Conservation (phyloP, 1,140 invertebrate genomes). For the Tyrophagus putrescentiae region DNA sequence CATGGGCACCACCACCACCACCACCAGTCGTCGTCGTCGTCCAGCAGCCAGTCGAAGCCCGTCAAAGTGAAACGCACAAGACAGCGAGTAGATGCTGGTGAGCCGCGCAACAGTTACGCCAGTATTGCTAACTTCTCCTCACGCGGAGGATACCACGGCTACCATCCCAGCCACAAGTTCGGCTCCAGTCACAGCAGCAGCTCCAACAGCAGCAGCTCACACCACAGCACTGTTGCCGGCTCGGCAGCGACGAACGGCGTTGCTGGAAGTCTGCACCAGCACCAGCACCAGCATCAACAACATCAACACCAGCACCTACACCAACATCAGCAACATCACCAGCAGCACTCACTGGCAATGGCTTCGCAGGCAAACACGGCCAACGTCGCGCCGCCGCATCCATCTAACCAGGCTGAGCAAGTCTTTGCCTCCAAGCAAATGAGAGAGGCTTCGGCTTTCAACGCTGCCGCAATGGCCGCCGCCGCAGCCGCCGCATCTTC, state of each 20-base stretch:
- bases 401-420: not conserved
- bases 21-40: constrained; percentile 36
- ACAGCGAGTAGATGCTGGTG: constrained; percentile 82
- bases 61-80: constrained; percentile 76
- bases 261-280: not conserved
- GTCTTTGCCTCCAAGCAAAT: constrained; percentile 5
- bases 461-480: not conserved
- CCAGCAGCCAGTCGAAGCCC: constrained; percentile 31
- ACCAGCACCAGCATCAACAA: not conserved
- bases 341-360: not conserved
- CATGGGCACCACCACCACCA: constrained; percentile 5
- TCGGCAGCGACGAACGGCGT: not conserved
- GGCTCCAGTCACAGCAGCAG: not conserved
- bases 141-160: constrained; percentile 15
- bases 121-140: constrained; percentile 63
- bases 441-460: not conserved
- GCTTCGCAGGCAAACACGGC: not conserved
- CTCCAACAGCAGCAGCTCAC: not conserved
- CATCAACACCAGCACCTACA: not conserved
- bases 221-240: not conserved
- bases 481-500: not conserved
- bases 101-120: constrained; percentile 78
- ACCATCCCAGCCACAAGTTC: not conserved
- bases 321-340: not conserved
- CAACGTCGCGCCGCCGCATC: constrained; percentile 2